A percentile compares a stretch with the other conserved stretches of the same genome.
Conservation (phyloP, 2,888 invertebrate genomes). For the Andrena fulva region DNA sequence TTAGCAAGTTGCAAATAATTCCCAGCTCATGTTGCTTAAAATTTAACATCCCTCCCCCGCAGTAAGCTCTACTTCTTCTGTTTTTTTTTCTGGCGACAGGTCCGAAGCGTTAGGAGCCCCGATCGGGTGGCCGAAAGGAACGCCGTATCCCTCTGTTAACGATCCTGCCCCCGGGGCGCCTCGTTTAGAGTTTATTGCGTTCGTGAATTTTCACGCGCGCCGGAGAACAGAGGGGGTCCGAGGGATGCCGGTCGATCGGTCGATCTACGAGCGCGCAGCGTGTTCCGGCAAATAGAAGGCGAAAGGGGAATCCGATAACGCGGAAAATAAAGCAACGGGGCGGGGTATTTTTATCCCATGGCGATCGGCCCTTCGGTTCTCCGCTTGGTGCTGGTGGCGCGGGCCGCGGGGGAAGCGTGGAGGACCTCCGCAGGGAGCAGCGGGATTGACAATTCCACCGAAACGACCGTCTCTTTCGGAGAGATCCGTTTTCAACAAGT, state of each 20-base stretch:
- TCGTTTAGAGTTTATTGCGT: slow-evolving; percentile 45
- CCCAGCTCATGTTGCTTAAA: too few species aligned
- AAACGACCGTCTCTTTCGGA: slow-evolving; percentile 23
- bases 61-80: too few species aligned
- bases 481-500: slow-evolving; percentile 73
- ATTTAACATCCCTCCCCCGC: too few species aligned
- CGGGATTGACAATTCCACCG: slow-evolving; percentile 13
- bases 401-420: background rate
- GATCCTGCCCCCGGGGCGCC: slow-evolving; percentile 13
- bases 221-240: background rate
- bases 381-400: background rate
- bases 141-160: background rate
- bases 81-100: too few species aligned
- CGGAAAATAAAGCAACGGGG: slow-evolving; percentile 3
- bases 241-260: background rate
- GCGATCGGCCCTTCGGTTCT: background rate
- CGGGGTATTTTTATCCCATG: slow-evolving; percentile 9
- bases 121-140: background rate
- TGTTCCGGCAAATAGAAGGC: background rate
- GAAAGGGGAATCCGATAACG: slow-evolving; percentile 3
- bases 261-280: slow-evolving; percentile 1
- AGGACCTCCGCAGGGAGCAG: background rate
- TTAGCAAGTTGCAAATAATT: too few species aligned
- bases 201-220: slow-evolving; percentile 34
- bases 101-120: background rate